These are phyloP conservation scores for Eupithecia vulgata DNA, from an alignment of 2,888 invertebrate genomes.

Conservation along the genomic window DNA sequence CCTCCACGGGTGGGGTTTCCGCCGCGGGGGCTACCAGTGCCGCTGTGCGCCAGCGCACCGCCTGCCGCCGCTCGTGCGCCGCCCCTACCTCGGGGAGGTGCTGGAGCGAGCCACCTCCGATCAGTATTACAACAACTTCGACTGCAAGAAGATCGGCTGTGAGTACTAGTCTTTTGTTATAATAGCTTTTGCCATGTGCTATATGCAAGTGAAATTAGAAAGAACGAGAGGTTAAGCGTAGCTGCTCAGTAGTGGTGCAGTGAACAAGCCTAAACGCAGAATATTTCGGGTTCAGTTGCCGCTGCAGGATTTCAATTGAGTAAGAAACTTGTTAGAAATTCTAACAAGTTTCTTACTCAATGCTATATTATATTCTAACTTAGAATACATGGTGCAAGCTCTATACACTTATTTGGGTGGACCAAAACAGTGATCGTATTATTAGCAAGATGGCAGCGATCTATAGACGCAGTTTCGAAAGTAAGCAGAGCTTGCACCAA, in stretches of 20 bases:
- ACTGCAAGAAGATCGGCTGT: conserved; percentile 96
- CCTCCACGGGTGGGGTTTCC: conserved; percentile 96
- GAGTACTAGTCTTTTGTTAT: conserved; percentile 64
- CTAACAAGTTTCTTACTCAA: too few species aligned
- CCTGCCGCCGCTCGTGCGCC: conserved; percentile 92
- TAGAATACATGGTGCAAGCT: background rate
- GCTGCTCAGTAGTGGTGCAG: background rate
- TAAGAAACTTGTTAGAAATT: too few species aligned
- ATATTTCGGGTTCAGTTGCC: background rate
- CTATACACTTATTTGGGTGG: too few species aligned
- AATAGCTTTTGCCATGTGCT: too few species aligned
- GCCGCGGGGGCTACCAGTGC: conserved; percentile 97
- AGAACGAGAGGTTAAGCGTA: too few species aligned
- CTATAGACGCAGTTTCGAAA: too few species aligned
- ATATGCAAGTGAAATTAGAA: too few species aligned
- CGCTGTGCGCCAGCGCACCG: conserved; percentile 95
- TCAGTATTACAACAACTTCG: conserved; percentile 96
- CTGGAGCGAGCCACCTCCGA: conserved; percentile 96
- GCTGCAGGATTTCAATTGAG: too few species aligned
- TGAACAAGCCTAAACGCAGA: background rate
- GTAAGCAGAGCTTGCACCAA: too few species aligned
- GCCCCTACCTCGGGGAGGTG: conserved; percentile 96
- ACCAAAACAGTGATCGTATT: too few species aligned
- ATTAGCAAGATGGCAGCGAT: too few species aligned
- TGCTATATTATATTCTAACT: too few species aligned